Evolutionary conservation across 2,888 invertebrate species (phyloP), one percentile per base, ranked within the genome.

Genomic region (Troilus luridus): DNA sequence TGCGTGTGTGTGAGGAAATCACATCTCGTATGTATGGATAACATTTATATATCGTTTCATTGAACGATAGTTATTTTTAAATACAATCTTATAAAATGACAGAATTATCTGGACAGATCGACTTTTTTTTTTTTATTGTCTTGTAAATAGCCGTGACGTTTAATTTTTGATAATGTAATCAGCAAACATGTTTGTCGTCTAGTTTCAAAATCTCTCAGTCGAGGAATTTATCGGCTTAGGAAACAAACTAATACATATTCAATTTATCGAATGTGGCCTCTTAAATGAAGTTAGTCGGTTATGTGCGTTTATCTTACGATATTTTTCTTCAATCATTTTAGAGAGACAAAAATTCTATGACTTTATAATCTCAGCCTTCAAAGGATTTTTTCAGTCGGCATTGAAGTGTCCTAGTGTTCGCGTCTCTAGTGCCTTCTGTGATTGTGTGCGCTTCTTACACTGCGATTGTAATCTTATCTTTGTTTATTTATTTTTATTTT

Each of bases 141-240:
- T 85, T 58, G 56, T 85, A 85, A 85, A 85, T 56, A 85, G 56
- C 85, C 56, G 56, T 85, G 85, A 85, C 85, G 85, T 85, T 85
- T 77, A 56, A 9, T 9, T 56, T 54, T 41, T 85, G 85, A 85
- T 85, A 85, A 56, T 56, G 85, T 85, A 85, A 85, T 85, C 85
- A 85, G 85, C 85, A 85, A 85, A 85, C 85, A 56, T 85, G 85
- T 85, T 85, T 85, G 85, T 85, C 85, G 58, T 85, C 85, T 85
- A 54, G 56, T 85, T 56, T 85, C 85, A 85, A 85, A 85, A 85
- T 85, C 85, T 85, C 85, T 85, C 85, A 85, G 21, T 19, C 56
- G 12, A 58, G 85, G 85, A 85, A 85, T 56, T n/a, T n/a, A 56
- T 56, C 10, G 21, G 54, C n/a, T n/a, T 85, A 54, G 12, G 56